Conservation (phyloP, 2,113 vertebrate genomes). For the Lophotis ruficrista region DNA sequence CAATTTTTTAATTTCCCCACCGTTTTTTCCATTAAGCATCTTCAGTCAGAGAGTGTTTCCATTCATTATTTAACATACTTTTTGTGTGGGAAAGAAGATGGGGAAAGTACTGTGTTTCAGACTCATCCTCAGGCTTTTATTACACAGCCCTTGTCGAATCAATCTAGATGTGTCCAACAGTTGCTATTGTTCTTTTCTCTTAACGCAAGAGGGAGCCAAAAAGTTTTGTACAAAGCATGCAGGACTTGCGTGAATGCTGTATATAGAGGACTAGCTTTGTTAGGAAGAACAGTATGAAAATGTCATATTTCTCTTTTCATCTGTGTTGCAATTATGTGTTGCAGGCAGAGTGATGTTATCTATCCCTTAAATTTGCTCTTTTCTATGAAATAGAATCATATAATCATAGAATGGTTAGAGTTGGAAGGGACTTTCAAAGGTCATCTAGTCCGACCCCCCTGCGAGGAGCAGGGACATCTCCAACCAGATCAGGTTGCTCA, state of each 20-base stretch:
- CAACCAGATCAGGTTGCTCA: too few species aligned
- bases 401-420: too few species aligned
- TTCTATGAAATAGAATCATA: background rate
- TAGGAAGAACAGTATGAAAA: background rate
- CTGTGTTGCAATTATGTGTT: background rate
- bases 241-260: background rate
- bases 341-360: background rate
- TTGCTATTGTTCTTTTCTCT: slow-evolving; percentile 6
- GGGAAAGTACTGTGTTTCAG: background rate
- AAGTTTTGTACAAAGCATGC: background rate
- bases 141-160: background rate
- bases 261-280: background rate
- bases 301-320: background rate
- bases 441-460: too few species aligned
- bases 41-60: background rate
- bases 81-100: background rate
- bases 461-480: too few species aligned
- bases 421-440: too few species aligned
- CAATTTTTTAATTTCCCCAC: background rate
- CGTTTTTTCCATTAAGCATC: background rate
- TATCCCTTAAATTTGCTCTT: background rate
- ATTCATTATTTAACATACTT: background rate
- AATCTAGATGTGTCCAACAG: background rate
- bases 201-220: slow-evolving; percentile 61
- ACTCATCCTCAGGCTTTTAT: background rate